Evolutionary conservation across 2,797 vertebrate genomes (phyloP).

Genomic region (Anomalospiza imberbis): DNA sequence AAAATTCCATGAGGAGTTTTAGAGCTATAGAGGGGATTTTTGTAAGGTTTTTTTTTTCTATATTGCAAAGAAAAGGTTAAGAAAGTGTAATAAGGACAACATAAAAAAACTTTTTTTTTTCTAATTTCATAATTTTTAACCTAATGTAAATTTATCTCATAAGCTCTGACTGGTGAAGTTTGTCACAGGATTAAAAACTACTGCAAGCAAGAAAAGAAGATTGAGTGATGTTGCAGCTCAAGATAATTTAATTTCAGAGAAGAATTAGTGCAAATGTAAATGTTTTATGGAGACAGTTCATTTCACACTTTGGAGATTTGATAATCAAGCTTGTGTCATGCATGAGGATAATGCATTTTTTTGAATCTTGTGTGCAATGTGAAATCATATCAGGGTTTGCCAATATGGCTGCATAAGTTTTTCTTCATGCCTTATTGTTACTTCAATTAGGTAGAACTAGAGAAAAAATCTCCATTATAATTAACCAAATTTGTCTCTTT

Average conservation of each 20-base stretch:
- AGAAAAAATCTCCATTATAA: background rate
- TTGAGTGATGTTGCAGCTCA: background rate
- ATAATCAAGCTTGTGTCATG: background rate
- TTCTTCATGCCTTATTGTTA: background rate
- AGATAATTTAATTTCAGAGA: background rate
- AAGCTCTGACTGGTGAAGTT: background rate
- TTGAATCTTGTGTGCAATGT: background rate
- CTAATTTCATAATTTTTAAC: background rate
- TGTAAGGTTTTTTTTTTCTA: background rate
- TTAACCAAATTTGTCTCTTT: conserved; percentile 24
- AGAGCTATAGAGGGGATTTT: background rate
- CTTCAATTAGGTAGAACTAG: background rate
- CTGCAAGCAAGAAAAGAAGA: background rate
- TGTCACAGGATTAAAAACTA: background rate
- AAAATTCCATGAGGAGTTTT: background rate
- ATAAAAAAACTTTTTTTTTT: background rate
- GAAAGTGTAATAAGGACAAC: background rate
- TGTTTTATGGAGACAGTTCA: background rate
- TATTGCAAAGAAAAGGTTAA: background rate
- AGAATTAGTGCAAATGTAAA: background rate
- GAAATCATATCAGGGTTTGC: background rate
- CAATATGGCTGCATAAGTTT: background rate
- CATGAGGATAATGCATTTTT: background rate
- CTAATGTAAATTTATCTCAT: background rate
- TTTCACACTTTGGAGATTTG: background rate